These are phyloP conservation scores for Sminthurides aquaticus DNA, from an alignment of 2,888 invertebrate genomes.

Conservation along the genomic window DNA sequence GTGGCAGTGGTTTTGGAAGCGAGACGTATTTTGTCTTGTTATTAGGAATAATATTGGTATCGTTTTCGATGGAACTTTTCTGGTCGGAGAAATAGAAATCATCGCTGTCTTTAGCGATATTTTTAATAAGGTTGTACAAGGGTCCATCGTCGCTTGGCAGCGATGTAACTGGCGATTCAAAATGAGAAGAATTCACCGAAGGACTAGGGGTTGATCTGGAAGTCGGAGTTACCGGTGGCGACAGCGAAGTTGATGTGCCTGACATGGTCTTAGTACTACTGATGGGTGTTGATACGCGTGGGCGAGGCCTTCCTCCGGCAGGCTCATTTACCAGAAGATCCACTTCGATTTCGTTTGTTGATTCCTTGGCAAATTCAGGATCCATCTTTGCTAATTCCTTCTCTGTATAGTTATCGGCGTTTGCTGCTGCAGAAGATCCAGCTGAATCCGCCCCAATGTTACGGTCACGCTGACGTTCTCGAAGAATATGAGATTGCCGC, in stretches of 20 bases:
- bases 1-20: conserved; percentile 61
- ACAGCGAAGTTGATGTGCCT: conserved; percentile 22
- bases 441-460: conserved; percentile 47
- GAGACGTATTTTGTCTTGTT: conserved; percentile 48
- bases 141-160: conserved; percentile 52
- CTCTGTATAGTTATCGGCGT: conserved; percentile 48
- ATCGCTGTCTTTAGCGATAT: conserved; percentile 59
- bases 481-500: conserved; percentile 59
- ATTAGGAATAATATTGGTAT: conserved; percentile 48
- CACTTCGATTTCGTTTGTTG: conserved; percentile 25
- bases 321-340: conserved; percentile 32
- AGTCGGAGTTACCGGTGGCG: conserved; percentile 41
- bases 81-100: conserved; percentile 35
- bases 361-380: conserved; percentile 7
- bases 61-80: conserved; percentile 33
- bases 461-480: conserved; percentile 61
- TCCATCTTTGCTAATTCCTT: conserved; percentile 45
- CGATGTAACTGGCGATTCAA: conserved; percentile 31
- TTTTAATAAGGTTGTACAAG: conserved; percentile 68
- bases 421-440: conserved; percentile 44
- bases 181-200: conserved; percentile 26
- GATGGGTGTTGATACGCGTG: conserved; percentile 23
- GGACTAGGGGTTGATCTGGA: conserved; percentile 42
- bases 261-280: conserved; percentile 12
- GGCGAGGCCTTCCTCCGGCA: conserved; percentile 33